Evolutionary conservation across 1,140 invertebrate species (phyloP), one percentile per base, ranked within the genome.

Genomic region (Brachionus sp.): DNA sequence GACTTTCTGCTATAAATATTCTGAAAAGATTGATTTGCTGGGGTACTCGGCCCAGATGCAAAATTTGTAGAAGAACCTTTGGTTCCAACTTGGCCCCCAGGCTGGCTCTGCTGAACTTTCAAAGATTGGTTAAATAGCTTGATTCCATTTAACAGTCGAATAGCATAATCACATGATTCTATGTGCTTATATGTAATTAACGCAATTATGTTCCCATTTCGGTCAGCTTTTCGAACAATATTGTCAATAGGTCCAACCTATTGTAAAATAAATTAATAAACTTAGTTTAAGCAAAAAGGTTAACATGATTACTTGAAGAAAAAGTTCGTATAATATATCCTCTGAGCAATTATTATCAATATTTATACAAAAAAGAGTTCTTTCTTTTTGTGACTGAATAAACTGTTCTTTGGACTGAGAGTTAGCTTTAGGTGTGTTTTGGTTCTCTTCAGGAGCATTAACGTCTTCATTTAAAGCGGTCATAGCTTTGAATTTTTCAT

Each of bases 321-420:
- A 80, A 13, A 80, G 77, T 16, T 80, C 77, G 33, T 62, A 80
- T 35, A 80, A 80, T 35, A 80, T 66, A 35, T 62, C 77, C 62
- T 80, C 77, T 1, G 77, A 2, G 25, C 77, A 80, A 39, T 66
- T 57, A 62, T 80, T 29, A 62, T 80, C 77, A 4, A 80, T 62
- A 16, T 80, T 80, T 19, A 80, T 80, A 19, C 77, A 80, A 80
- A 80, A 80, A 29, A 80, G 50, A 33, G 77, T 80, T 66, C 77
- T 80, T 7, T 80, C 77, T 80, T 80, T 80, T 66, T 80, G 77
- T 3, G 46, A 57, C 39, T 80, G 77, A 37, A 62, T 39, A 5
- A 62, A 29, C 42, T 80, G 77, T 29, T 80, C 77, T 44, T 66
- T 80, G 13, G 70, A 37, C 9, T 70, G 66, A 42, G 35, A 7